phyloP scores from a whole-genome alignment of 2,888 invertebrate species.

The Euproctis similis region DNA sequence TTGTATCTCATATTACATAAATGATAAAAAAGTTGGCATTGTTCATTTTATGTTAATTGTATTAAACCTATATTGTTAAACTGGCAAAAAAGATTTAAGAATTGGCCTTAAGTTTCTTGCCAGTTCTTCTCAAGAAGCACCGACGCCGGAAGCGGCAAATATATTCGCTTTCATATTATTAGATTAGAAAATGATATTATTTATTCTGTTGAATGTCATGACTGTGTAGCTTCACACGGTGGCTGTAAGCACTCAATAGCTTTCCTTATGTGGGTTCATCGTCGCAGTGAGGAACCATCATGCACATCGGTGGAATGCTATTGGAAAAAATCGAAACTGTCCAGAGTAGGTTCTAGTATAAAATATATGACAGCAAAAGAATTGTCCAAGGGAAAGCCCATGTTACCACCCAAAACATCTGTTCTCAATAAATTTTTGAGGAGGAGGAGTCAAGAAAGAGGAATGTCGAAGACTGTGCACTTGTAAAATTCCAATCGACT shows the following conservation, averaged over 20 bases:
- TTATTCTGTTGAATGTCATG: too few relatives aligned
- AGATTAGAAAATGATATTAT: too few relatives aligned
- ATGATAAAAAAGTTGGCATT: too few relatives aligned
- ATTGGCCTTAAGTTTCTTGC: too few relatives aligned
- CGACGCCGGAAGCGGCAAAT: too few relatives aligned
- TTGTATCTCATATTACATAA: too few relatives aligned
- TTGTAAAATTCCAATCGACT: background rate
- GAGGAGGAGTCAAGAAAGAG: background rate
- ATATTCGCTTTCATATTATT: too few relatives aligned
- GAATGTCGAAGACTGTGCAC: background rate
- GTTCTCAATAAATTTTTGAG: background rate
- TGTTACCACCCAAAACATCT: background rate
- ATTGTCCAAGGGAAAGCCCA: background rate
- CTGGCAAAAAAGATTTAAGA: too few relatives aligned
- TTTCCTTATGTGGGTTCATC: constrained; percentile 1
- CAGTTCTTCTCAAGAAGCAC: too few relatives aligned
- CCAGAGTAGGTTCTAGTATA: constrained; percentile 1
- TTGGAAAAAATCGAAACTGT: constrained; percentile 1
- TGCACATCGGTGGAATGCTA: background rate
- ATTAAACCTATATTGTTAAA: too few relatives aligned
- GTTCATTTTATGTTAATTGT: too few relatives aligned
- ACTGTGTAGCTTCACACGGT: constrained; percentile 1
- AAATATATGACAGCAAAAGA: constrained; percentile 1
- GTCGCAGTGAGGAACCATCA: background rate
- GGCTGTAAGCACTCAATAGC: constrained; percentile 3